phyloP scores from a whole-genome alignment of 2,797 vertebrate species.

The Austrolebias charrua region DNA sequence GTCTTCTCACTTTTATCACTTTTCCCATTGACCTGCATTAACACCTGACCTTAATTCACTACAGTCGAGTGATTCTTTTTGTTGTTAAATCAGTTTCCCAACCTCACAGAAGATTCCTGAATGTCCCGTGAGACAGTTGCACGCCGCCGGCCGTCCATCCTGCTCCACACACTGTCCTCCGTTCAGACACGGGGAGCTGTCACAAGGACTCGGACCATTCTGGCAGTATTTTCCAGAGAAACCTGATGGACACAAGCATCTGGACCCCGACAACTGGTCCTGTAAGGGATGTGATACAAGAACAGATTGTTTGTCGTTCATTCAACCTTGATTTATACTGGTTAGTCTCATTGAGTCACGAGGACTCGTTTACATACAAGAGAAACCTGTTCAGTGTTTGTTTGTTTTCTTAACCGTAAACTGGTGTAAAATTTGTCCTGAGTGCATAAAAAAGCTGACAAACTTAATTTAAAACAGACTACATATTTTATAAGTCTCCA shows the following conservation, averaged over 20 bases:
- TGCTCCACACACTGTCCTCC: constrained; percentile 76
- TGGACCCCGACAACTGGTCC: constrained; percentile 66
- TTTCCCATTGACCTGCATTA: not conserved
- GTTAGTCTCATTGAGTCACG: too few relatives aligned
- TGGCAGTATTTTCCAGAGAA: constrained; percentile 80
- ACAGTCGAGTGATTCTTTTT: not conserved
- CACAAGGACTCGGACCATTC: constrained; percentile 59
- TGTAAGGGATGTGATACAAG: constrained; percentile 29
- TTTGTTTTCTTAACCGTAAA: too few relatives aligned
- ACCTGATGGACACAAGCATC: constrained; percentile 73
- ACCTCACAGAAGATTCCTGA: constrained; percentile 81
- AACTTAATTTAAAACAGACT: too few relatives aligned
- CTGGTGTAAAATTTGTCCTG: too few relatives aligned
- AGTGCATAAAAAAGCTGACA: too few relatives aligned
- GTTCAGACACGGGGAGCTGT: constrained; percentile 77
- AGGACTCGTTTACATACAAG: too few relatives aligned
- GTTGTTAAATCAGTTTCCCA: constrained; percentile 15
- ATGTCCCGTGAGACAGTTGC: constrained; percentile 75
- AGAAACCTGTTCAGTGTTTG: too few relatives aligned
- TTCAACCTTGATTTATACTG: too few relatives aligned
- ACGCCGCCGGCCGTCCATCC: constrained; percentile 51
- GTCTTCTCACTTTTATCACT: not conserved
- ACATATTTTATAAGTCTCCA: too few relatives aligned
- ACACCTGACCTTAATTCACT: not conserved
- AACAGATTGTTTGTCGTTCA: too few relatives aligned